These are phyloP conservation scores for Rhabdomys dilectus DNA, from an alignment of 2,113 vertebrate genomes.

Conservation along the genomic window DNA sequence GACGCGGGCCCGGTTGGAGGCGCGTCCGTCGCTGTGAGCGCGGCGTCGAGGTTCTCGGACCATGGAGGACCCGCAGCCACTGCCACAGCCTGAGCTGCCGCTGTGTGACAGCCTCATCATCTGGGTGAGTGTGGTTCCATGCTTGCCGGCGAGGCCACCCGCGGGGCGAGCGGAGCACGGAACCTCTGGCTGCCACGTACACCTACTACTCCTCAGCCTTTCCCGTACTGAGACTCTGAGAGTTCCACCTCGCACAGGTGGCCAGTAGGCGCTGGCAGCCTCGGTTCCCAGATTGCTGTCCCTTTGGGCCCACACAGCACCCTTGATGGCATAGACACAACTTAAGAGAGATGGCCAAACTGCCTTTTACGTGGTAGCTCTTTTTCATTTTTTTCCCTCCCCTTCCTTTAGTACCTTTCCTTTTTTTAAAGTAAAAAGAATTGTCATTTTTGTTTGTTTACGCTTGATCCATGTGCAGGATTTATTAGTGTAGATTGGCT, in stretches of 20 bases:
- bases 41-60: not conserved
- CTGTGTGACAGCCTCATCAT: slow-evolving; percentile 89
- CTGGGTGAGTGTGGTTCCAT: slow-evolving; percentile 83
- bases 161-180: not conserved
- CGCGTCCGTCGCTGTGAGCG: not conserved
- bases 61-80: slow-evolving; percentile 82
- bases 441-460: not conserved
- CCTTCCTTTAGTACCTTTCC: not conserved
- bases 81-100: slow-evolving; percentile 66
- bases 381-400: not conserved
- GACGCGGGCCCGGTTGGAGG: slow-evolving; percentile 51
- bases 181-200: not conserved
- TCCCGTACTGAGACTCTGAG: not conserved
- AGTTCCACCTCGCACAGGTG: not conserved
- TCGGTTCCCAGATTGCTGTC: not conserved
- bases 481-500: not conserved
- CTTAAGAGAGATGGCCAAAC: not conserved
- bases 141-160: not conserved
- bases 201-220: not conserved
- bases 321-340: not conserved
- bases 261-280: not conserved
- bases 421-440: not conserved
- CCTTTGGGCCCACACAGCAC: not conserved
- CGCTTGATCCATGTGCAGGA: not conserved
- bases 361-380: not conserved